A percentile compares a stretch with the other conserved stretches of the same genome.
phyloP scores from a whole-genome alignment of 1,140 invertebrate genomes.

The Onthophagus taurus region DNA sequence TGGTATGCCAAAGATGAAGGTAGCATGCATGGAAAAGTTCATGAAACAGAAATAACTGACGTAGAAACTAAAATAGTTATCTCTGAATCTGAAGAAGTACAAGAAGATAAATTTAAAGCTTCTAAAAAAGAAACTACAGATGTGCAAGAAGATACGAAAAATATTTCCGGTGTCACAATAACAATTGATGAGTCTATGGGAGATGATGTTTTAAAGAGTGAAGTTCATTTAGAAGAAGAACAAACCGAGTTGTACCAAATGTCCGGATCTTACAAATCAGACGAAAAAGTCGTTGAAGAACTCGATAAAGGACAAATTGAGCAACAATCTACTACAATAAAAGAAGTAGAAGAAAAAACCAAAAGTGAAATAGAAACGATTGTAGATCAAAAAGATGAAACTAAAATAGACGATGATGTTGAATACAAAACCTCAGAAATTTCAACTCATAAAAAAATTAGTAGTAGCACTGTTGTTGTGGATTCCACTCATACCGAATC shows the following conservation, averaged over 20 bases:
- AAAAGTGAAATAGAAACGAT: constrained; percentile 39
- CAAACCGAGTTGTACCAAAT: constrained; percentile 25
- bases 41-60: constrained; percentile 17
- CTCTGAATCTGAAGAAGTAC: constrained; percentile 14
- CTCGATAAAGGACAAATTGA: constrained; percentile 19
- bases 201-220: constrained; percentile 12
- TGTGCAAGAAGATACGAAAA: constrained; percentile 7
- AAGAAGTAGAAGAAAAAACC: constrained; percentile 34
- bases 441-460: constrained; percentile 12
- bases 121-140: constrained; percentile 15
- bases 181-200: constrained; percentile 3
- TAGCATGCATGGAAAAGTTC: background rate
- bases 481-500: constrained; percentile 8
- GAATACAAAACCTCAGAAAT: constrained; percentile 12
- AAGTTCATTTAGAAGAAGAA: constrained; percentile 30
- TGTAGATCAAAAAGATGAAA: constrained; percentile 25
- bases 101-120: constrained; percentile 24
- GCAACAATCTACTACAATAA: constrained; percentile 12
- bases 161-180: constrained; percentile 9
- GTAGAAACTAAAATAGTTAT: constrained; percentile 20
- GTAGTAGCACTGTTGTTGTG: background rate
- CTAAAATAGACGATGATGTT: constrained; percentile 16
- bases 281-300: constrained; percentile 15
- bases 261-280: constrained; percentile 4
- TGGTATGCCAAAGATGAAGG: background rate